These are phyloP conservation scores for Drosophila nebulosa DNA, from an alignment of 1,140 invertebrate species.

Conservation along the genomic window DNA sequence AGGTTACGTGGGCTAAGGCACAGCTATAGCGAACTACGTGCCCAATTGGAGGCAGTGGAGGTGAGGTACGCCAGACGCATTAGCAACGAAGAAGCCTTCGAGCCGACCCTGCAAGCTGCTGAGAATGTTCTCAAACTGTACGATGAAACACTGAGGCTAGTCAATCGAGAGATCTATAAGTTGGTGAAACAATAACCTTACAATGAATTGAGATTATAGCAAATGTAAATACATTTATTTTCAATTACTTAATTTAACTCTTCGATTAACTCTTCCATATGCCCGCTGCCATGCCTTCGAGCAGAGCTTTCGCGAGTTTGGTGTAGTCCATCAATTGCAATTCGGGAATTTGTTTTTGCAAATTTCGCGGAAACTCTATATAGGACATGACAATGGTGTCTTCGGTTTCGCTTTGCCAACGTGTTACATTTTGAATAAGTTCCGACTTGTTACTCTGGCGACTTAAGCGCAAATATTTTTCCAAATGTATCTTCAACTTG, in stretches of 20 bases:
- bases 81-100: conserved; percentile 18
- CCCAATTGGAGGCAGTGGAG: conserved; percentile 36
- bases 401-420: conserved; percentile 21
- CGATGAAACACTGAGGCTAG: conserved; percentile 18
- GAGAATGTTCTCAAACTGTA: conserved; percentile 25
- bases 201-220: background rate
- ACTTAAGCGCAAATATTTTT: conserved; percentile 29
- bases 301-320: conserved; percentile 30
- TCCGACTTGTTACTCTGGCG: conserved; percentile 10
- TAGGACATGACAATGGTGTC: conserved; percentile 32
- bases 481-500: conserved; percentile 16
- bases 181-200: conserved; percentile 41
- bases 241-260: background rate
- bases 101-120: conserved; percentile 15
- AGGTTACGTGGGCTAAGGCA: conserved; percentile 20
- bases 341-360: conserved; percentile 39
- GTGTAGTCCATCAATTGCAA: conserved; percentile 49
- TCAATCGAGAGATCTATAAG: conserved; percentile 23
- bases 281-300: conserved; percentile 30
- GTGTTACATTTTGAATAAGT: conserved; percentile 35
- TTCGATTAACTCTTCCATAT: conserved; percentile 10
- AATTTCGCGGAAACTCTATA: conserved; percentile 38
- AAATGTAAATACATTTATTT: background rate
- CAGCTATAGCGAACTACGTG: conserved; percentile 21
- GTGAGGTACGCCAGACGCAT: conserved; percentile 18